Evolutionary conservation across 1,140 invertebrate genomes (phyloP), one percentile per base, ranked within the genome.

Genomic region (Drosophila trapezifrons): DNA sequence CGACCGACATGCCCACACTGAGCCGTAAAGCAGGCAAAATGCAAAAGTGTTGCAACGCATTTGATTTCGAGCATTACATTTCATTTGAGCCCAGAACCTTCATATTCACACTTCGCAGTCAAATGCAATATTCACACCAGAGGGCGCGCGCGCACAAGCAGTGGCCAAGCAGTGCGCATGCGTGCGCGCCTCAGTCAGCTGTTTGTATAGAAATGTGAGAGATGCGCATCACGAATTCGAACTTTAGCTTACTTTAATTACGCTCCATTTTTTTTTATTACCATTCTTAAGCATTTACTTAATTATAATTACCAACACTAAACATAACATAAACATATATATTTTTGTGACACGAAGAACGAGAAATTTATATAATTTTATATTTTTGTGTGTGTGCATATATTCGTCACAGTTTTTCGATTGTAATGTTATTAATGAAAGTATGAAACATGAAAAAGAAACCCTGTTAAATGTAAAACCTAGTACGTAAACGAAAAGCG

Each of bases 321-420:
- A 47, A 59, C 62, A 38, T 22, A 76, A 75, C 46, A 58, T 47
- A 35, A 35, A 67, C 42, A 56, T n/a, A 29, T 4, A 17, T 29
- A 18, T 52, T 43, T 47, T 76, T 57, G 49, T 56, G 42, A 57
- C 27, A 69, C 46, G 52, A 67, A 47, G 45, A 56, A 65, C 47
- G 37, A 51, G 51, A 71, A 65, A 63, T 47, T 56, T 63, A 37
- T 52, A 43, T 77, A 57, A 63, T 81, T 82, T 86, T 85, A 87
- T 87, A 87, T 87, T 79, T 87, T 86, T 86, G 83, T 81, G 78
- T 86, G 83, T 81, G 80, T 81, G 78, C 81, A 76, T 85, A 72
- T 67, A 78, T 78, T 78, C 65, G 78, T 81, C 69, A 82, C 58
- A 81, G 64, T 66, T 66, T 64, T 75, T 79, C 22, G 8, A 78